Base-by-base conservation (phyloP, 2,888 invertebrate species). In the Acanthopleura granulata region DNA sequence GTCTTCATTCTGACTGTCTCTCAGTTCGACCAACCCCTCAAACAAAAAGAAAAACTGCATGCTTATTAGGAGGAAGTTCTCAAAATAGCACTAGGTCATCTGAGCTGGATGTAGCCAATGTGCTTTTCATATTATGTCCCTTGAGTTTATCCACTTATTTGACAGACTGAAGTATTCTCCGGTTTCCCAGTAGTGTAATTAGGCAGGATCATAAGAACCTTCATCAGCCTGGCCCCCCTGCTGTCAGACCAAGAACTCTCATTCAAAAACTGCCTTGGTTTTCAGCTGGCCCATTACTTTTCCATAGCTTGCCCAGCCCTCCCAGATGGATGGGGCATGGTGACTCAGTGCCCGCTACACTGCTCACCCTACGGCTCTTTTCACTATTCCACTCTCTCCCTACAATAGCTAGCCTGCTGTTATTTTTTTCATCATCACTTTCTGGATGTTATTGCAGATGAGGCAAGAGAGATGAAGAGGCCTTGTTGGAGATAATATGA, bases 11-110 rank as follows among this genome's bases (percentile, higher is more conserved):
- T 6, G 1, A 4, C 57, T 57, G 12, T 57, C 6, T 57, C 57
- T 57, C 6, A 57, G 6, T 57, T 57, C 3, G 22, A 22, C 57
- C 57, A 57, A 57, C 57, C 57, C 57, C 12, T 57, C 57, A 57
- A 12, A 57, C 57, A 57, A 57, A 57, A 57, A 57, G 57, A 57
- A 9, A 57, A 57, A 57, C 57, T 57, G 12, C 57, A 57, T 57
- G 57, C 57, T 57, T 57, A 57, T 57, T 57, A 57, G 18, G 57
- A n/a, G 57, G 57, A 57, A 57, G n/a, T 22, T 57, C 57, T 57
- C 57, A 57, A 57, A 57, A 57, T 57, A 57, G 57, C 22, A 57
- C 57, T 57, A 57, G 57, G 57, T 57, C 57, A 57, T 40, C 40
- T 40, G 40, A 40, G 40, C 40, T 40, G 40, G 40, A 40, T 40